Conservation (phyloP, 1,140 invertebrate genomes). For the Myzus persicae region DNA sequence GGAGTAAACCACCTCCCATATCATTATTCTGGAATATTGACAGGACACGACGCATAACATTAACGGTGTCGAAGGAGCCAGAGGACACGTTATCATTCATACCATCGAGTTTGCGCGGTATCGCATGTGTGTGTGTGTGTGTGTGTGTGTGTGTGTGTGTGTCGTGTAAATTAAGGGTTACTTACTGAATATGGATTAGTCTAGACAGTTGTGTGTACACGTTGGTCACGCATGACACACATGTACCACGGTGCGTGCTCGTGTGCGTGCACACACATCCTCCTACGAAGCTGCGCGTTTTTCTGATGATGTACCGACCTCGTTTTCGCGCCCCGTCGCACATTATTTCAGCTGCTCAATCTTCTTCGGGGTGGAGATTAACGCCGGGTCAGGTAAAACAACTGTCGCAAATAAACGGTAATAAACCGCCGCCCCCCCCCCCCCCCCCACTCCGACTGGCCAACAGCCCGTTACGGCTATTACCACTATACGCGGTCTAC, state of each 20-base stretch:
- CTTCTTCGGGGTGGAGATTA: neutral
- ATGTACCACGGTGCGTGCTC: neutral
- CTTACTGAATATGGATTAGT: conserved; percentile 32
- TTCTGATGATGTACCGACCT: neutral
- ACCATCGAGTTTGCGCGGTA: neutral
- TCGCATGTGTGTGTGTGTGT: neutral
- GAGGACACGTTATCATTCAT: neutral
- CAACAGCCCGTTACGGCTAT: neutral
- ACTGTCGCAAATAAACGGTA: neutral
- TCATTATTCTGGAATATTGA: neutral
- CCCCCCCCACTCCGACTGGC: neutral
- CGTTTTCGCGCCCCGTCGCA: neutral
- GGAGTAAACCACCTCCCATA: neutral
- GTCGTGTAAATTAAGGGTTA: neutral
- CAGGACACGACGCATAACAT: neutral
- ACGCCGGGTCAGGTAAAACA: neutral
- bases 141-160: neutral
- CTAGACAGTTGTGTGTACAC: neutral
- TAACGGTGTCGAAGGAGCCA: neutral
- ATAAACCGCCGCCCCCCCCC: neutral
- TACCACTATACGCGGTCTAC: neutral
- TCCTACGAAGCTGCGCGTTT: neutral
- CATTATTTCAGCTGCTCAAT: neutral
- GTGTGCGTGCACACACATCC: neutral
- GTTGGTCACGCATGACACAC: neutral